phyloP scores from a whole-genome alignment of 2,113 vertebrate genomes.

The Lampris megalopsis region DNA sequence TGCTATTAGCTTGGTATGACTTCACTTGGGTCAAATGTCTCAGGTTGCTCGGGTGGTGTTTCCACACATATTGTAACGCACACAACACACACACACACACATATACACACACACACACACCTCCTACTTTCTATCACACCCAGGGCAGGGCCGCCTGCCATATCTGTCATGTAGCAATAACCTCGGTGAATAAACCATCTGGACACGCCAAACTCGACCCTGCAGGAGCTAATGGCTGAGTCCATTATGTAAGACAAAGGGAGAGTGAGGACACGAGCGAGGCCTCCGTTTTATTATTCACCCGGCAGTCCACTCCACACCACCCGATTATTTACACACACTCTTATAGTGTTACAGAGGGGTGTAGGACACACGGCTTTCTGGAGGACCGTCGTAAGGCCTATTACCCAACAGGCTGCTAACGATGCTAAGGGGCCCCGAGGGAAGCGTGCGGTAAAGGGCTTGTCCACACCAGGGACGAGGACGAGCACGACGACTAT shows the following conservation, averaged over 20 bases:
- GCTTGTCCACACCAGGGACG: too few relatives aligned
- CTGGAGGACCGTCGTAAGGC: not conserved
- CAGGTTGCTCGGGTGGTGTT: not conserved
- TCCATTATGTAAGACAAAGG: constrained; percentile 67
- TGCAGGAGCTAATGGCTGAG: constrained; percentile 55
- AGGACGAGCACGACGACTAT: too few relatives aligned
- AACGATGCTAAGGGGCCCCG: constrained; percentile 1
- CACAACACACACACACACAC: constrained; percentile 3
- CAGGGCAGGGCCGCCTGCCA: constrained; percentile 5
- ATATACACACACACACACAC: not conserved
- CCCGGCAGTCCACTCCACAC: constrained; percentile 46
- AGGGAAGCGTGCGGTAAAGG: constrained; percentile 9
- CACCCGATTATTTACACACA: constrained; percentile 63
- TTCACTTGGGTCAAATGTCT: not conserved
- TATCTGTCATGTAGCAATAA: constrained; percentile 29
- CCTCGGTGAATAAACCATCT: constrained; percentile 68
- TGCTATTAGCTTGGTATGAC: not conserved
- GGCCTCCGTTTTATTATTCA: constrained; percentile 60
- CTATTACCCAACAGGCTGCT: constrained; percentile 43
- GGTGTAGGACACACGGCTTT: constrained; percentile 15
- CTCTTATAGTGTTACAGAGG: constrained; percentile 47
- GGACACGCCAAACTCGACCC: constrained; percentile 57
- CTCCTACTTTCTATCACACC: not conserved
- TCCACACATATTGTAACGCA: not conserved
- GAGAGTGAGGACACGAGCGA: not conserved